phyloP scores from a whole-genome alignment of 1,140 invertebrate genomes.

The Penaeus vannamei region DNA sequence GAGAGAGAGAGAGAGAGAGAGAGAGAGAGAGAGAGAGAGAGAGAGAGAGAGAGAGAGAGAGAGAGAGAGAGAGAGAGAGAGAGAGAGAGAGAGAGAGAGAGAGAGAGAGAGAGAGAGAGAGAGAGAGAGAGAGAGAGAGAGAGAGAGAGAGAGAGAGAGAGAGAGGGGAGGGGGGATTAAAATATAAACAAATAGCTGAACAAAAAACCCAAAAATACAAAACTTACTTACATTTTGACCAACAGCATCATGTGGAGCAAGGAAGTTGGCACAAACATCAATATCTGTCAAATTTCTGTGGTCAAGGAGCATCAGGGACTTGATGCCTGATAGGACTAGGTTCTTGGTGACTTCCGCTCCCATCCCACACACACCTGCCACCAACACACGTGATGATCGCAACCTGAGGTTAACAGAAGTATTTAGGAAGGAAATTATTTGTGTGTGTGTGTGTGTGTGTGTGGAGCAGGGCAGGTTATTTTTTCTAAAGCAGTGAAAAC shows the following conservation, averaged over 20 bases:
- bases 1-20: too few species aligned
- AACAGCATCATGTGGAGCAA: constrained; percentile 78
- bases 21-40: too few species aligned
- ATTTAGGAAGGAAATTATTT: not conserved
- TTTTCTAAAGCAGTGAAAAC: too few species aligned
- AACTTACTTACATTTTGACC: constrained; percentile 79
- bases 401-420: constrained; percentile 76
- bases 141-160: too few species aligned
- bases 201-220: not conserved
- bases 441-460: not conserved
- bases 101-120: too few species aligned
- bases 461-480: not conserved
- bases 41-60: too few species aligned
- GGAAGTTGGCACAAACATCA: constrained; percentile 86
- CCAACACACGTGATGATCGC: constrained; percentile 85
- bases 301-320: constrained; percentile 91
- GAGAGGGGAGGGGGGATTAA: too few species aligned
- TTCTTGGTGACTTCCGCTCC: constrained; percentile 98
- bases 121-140: too few species aligned
- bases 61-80: too few species aligned
- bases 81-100: too few species aligned
- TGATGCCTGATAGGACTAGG: constrained; percentile 93
- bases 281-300: constrained; percentile 80
- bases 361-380: constrained; percentile 91
- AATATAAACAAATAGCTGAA: not conserved